Base-by-base conservation (phyloP, 2,888 invertebrate genomes). In the Clitarchus hookeri region DNA sequence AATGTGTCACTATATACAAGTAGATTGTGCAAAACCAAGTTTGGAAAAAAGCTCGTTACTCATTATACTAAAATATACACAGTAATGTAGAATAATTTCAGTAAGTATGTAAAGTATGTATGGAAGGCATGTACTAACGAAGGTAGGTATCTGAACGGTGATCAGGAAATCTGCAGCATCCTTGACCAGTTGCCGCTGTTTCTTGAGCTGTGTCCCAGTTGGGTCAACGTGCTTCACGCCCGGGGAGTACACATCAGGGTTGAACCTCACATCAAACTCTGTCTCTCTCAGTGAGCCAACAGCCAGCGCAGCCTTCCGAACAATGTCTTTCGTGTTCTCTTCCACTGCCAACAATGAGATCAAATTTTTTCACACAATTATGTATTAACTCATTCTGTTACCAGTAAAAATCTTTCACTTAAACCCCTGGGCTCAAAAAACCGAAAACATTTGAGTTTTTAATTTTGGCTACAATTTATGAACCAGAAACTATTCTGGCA, bases 221-320 rank as follows among this genome's bases (percentile, higher is more conserved):
- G 95, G 93, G 89, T 96, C 95, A 26, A 94, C 94, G 92, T 99
- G 98, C 86, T 94, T 94, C 87, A 99, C 98, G 85, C 98, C 98
- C 0, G 97, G 97, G 16, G 99, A 99, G 92, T 97, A 99, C 88
- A 99, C 98, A 92, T 99, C 99, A 0, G 99, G 98, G 93, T 99
- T 99, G 92, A 99, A 99, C 88, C 98, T 95, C 88, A 99, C 97
- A 91, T 98, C 98, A 92, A 99, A 99, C 92, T 98, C 98, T 0
- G 97, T 96, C 89, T 98, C 98, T 91, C 97, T 97, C 11, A 99
- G 93, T 0, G 99, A 99, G 0, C 98, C 98, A 8, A 99, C 98
- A 44, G 98, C 97, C 12, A 95, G 93, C 12, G 98, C 97, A 4
- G 99, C 99, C 87, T 96, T 95, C 89, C 95, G 96, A 0, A 99